phyloP scores from a whole-genome alignment of 1,140 invertebrate genomes.

The Trinorchestia longiramus region DNA sequence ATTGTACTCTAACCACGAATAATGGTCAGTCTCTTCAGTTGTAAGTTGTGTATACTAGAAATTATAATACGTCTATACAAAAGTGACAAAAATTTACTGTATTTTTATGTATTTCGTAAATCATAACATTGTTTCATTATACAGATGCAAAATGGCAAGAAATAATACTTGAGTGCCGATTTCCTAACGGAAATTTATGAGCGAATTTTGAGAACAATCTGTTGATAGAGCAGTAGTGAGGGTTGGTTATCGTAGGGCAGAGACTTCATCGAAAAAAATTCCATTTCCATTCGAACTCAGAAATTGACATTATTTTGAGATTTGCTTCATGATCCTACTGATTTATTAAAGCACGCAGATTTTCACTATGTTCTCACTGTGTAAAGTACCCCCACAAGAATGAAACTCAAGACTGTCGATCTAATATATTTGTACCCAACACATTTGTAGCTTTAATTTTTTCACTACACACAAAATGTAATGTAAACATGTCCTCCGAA shows the following conservation, averaged over 20 bases:
- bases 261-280: background rate
- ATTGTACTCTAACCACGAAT: background rate
- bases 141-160: background rate
- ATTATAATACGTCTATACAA: background rate
- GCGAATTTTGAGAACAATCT: background rate
- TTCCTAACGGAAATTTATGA: background rate
- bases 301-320: no score
- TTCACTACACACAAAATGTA: no score
- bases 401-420: no score
- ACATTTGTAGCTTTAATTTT: no score
- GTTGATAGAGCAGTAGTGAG: background rate
- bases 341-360: no score
- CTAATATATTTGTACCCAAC: no score
- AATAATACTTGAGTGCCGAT: background rate
- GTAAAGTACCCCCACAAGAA: no score
- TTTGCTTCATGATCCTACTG: no score
- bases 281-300: background rate
- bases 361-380: no score
- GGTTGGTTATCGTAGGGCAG: background rate
- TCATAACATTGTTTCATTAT: background rate
- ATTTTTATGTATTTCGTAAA: background rate
- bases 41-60: background rate
- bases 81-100: background rate
- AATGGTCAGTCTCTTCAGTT: background rate
- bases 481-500: no score